A percentile compares a stretch with the other conserved stretches of the same genome.
phyloP scores from a whole-genome alignment of 2,797 vertebrate genomes.

The Tenualosa thibaudeaui region DNA sequence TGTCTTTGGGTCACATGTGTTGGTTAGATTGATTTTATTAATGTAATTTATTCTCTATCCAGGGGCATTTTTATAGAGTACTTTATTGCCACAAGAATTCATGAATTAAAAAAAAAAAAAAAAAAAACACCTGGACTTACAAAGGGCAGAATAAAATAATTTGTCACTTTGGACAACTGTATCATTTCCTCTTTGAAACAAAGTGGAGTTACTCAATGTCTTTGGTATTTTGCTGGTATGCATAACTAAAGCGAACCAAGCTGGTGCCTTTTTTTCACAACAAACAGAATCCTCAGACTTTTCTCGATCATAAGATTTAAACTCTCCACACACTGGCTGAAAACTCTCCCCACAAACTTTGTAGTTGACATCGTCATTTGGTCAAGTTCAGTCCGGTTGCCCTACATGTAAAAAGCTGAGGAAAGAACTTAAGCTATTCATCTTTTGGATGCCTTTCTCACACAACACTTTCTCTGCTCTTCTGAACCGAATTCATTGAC shows the following conservation, averaged over 20 bases:
- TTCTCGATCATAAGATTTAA: neutral
- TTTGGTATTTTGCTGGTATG: slow-evolving; percentile 14
- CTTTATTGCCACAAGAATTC: neutral
- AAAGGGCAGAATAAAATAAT: neutral
- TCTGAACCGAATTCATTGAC: slow-evolving; percentile 56
- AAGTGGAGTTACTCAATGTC: slow-evolving; percentile 5
- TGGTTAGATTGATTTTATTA: neutral
- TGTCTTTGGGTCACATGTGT: neutral
- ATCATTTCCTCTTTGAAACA: slow-evolving; percentile 20
- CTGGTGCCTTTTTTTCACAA: neutral
- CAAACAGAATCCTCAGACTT: neutral
- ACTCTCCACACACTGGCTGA: neutral
- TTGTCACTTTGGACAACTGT: slow-evolving; percentile 4
- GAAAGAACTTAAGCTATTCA: neutral
- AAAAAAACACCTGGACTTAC: neutral
- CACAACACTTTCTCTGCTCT: slow-evolving; percentile 41
- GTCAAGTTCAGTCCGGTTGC: neutral
- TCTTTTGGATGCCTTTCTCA: slow-evolving; percentile 20
- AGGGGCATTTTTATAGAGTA: neutral
- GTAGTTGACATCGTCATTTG: neutral
- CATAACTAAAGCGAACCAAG: neutral
- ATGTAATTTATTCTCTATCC: neutral
- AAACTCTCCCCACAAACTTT: neutral
- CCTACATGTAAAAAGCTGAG: neutral
- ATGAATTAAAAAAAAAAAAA: neutral